phyloP scores from a whole-genome alignment of 1,140 invertebrate species.

The Micrasema minimum region DNA sequence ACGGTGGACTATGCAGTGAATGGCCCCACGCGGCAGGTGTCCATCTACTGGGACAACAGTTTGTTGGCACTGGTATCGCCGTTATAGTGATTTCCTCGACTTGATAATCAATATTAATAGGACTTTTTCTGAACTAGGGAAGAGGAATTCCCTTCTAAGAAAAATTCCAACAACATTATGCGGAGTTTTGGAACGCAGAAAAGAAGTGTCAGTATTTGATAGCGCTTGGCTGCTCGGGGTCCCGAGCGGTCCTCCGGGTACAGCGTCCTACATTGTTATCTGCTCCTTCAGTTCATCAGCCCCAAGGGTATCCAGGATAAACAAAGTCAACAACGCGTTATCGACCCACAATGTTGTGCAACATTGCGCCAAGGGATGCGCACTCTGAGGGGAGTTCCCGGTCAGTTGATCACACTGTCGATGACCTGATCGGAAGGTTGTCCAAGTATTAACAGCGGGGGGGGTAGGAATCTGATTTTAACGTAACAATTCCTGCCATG shows the following conservation, averaged over 20 bases:
- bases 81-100: slow-evolving; percentile 94
- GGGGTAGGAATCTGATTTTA: slow-evolving; percentile 24
- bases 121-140: slow-evolving; percentile 82
- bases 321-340: slow-evolving; percentile 61
- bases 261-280: slow-evolving; percentile 40
- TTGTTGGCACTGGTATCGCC: slow-evolving; percentile 81
- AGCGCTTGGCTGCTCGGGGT: slow-evolving; percentile 64
- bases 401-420: slow-evolving; percentile 83
- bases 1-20: slow-evolving; percentile 90
- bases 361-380: slow-evolving; percentile 83
- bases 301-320: slow-evolving; percentile 46
- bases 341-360: slow-evolving; percentile 81
- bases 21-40: slow-evolving; percentile 74
- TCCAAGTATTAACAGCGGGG: slow-evolving; percentile 42
- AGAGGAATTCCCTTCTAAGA: slow-evolving; percentile 89
- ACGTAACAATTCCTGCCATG: slow-evolving; percentile 18
- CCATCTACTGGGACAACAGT: slow-evolving; percentile 71
- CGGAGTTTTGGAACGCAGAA: slow-evolving; percentile 86
- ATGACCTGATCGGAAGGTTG: slow-evolving; percentile 81
- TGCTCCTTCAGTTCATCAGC: slow-evolving; percentile 45
- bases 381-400: slow-evolving; percentile 84
- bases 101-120: slow-evolving; percentile 82
- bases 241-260: slow-evolving; percentile 46
- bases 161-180: slow-evolving; percentile 94
- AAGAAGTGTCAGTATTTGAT: slow-evolving; percentile 86